Percentiles rank a stretch among this genome's conserved stretches.
Conservation (phyloP, 2,888 invertebrate species). For the Mimumesa dahlbomi region DNA sequence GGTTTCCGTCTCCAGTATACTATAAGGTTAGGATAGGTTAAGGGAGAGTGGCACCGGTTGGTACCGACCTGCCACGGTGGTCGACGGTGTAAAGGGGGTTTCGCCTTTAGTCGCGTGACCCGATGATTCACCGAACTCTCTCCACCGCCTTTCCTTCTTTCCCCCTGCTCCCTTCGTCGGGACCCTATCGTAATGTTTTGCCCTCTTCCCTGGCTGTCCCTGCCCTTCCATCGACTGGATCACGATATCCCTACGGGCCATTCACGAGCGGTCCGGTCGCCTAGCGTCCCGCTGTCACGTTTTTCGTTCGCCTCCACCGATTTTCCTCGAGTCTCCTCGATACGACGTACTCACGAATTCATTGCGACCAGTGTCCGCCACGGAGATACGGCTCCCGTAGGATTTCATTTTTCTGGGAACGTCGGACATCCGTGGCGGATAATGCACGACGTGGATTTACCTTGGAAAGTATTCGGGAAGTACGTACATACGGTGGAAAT, state of each 20-base stretch:
- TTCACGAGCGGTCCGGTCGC: conserved; percentile 48
- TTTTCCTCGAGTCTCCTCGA: conserved; percentile 22
- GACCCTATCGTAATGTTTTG: conserved; percentile 13
- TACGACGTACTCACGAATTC: conserved; percentile 42
- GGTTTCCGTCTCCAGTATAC: conserved; percentile 56
- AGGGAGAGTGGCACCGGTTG: conserved; percentile 70
- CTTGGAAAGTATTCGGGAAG: not conserved
- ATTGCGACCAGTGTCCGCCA: conserved; percentile 25
- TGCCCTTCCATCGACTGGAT: conserved; percentile 49
- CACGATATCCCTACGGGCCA: conserved; percentile 61
- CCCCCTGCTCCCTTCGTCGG: conserved; percentile 33
- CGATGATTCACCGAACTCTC: conserved; percentile 74
- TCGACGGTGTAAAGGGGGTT: conserved; percentile 43
- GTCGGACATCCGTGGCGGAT: not conserved
- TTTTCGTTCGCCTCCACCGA: conserved; percentile 29
- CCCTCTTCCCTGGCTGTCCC: conserved; percentile 43
- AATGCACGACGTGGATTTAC: conserved; percentile 36
- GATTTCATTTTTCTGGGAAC: conserved; percentile 21
- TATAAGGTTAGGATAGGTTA: conserved; percentile 68
- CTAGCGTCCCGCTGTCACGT: conserved; percentile 26
- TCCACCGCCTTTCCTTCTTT: conserved; percentile 40
- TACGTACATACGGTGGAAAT: no score
- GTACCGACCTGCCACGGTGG: conserved; percentile 62
- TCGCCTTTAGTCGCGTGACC: conserved; percentile 75
- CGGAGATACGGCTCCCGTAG: conserved; percentile 31